phyloP scores from a whole-genome alignment of 2,113 vertebrate species.

The Hipposideros armiger region DNA sequence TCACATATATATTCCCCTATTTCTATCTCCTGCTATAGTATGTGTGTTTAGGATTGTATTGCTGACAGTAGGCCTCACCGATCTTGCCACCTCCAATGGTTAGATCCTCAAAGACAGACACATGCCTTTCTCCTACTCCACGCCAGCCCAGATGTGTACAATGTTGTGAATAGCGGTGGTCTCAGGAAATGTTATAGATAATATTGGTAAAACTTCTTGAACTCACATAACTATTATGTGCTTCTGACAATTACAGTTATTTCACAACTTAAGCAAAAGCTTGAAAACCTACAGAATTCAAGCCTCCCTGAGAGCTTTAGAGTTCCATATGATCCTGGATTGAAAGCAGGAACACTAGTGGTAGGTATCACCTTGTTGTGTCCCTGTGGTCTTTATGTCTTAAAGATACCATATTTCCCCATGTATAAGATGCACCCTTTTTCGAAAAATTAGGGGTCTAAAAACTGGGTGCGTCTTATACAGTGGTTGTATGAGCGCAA shows the following conservation, averaged over 20 bases:
- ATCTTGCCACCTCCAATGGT: not conserved
- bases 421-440: too few species aligned
- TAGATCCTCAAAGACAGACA: conserved; percentile 16
- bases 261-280: conserved; percentile 95
- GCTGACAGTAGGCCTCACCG: not conserved
- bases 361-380: conserved; percentile 86
- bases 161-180: not conserved
- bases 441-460: too few species aligned
- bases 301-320: conserved; percentile 95
- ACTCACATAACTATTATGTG: conserved; percentile 52
- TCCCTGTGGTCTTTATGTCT: not conserved
- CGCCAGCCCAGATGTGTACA: not conserved
- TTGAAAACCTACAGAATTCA: conserved; percentile 94
- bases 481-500: too few species aligned
- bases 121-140: not conserved
- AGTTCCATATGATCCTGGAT: conserved; percentile 96
- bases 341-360: conserved; percentile 95
- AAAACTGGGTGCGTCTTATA: too few species aligned
- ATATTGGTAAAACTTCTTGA: not conserved
- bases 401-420: not conserved
- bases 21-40: not conserved
- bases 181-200: not conserved
- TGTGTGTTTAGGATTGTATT: fast-evolving
- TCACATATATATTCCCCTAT: not conserved
- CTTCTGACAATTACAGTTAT: conserved; percentile 90